Evolutionary conservation across 64 coral and sea anemone genomes (phyloP), one percentile per base, ranked within the genome.

Genomic region (Pocillopora damicornis): DNA sequence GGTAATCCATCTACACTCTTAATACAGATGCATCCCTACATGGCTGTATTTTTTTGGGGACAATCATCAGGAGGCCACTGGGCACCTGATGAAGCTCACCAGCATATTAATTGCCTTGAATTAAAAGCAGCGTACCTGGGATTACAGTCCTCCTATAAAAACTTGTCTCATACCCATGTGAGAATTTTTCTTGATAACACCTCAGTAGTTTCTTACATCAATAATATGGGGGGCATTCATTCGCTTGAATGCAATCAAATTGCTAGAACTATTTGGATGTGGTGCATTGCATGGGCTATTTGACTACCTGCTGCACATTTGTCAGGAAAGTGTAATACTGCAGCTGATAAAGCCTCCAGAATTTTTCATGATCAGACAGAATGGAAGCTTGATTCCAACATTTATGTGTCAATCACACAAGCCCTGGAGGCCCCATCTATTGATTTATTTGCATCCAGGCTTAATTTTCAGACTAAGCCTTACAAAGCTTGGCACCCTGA

Each of bases 401-500:
- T 91, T 37, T 91, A 86, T 91, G 15, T 76, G 37, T 26, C 72
- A 63, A 87, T 87, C 25, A 72, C 57, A 22, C 59, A 78, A 61
- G 74, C 37, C 22, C 61, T 91, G 15, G 35, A n/a, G 58, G 68
- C 2, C 13, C 90, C 82, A 86, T 64, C 85, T 45, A 87, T 91
- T 86, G 75, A 88, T 74, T 36, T 88, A 57, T 92, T 88, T 82
- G 91, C 91, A 77, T 92, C 86, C 18, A 73, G 91, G 62, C 56
- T 92, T 26, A 88, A 88, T 65, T 82, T 88, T 74, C 76, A 92
- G 61, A 60, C 88, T 75, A 58, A 81, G 61, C 83, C 74, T 23
- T 92, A 79, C 79, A 78, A 88, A 35, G 79, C 91, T 16, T 92
- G 76, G 84, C 77, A 81, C n/a, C 91, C 83, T 57, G 91, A 92